Evolutionary conservation across 2,797 vertebrate genomes (phyloP).

Genomic region (Anableps anableps): DNA sequence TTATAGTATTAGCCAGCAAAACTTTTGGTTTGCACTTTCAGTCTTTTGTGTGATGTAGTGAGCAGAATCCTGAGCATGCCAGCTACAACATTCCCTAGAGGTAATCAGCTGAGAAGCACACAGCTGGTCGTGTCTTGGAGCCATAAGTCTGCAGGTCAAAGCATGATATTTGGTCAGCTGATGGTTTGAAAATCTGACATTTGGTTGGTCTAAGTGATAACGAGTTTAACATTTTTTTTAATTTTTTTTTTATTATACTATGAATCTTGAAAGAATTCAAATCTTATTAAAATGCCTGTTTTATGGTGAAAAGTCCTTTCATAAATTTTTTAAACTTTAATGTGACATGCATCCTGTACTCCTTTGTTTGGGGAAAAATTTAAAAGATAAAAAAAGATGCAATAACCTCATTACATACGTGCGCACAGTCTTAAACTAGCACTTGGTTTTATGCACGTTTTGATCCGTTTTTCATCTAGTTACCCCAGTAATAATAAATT

Average conservation of each 20-base stretch:
- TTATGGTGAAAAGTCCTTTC: not conserved
- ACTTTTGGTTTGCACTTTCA: constrained; percentile 54
- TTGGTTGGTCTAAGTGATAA: constrained; percentile 27
- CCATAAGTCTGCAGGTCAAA: constrained; percentile 63
- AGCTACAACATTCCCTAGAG: constrained; percentile 49
- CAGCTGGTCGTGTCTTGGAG: constrained; percentile 52
- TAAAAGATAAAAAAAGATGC: not conserved
- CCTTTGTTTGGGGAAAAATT: not conserved
- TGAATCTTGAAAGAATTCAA: not conserved
- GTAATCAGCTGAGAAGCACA: constrained; percentile 75
- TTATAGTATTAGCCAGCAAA: constrained; percentile 53
- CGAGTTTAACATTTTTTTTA: not conserved
- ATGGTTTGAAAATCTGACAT: constrained; percentile 40
- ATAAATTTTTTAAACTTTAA: not conserved
- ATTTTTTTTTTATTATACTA: not conserved
- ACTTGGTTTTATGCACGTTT: not conserved
- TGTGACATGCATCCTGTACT: not conserved
- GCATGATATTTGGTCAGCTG: constrained; percentile 35
- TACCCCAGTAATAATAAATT: not conserved
- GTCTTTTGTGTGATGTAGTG: constrained; percentile 65
- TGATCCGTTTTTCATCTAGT: not conserved
- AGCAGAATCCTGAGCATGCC: constrained; percentile 41
- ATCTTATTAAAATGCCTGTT: not conserved
- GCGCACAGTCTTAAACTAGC: not conserved
- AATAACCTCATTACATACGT: not conserved